These are phyloP conservation scores for Pelobates fuscus DNA, from an alignment of 2,113 vertebrate genomes.

Conservation along the genomic window DNA sequence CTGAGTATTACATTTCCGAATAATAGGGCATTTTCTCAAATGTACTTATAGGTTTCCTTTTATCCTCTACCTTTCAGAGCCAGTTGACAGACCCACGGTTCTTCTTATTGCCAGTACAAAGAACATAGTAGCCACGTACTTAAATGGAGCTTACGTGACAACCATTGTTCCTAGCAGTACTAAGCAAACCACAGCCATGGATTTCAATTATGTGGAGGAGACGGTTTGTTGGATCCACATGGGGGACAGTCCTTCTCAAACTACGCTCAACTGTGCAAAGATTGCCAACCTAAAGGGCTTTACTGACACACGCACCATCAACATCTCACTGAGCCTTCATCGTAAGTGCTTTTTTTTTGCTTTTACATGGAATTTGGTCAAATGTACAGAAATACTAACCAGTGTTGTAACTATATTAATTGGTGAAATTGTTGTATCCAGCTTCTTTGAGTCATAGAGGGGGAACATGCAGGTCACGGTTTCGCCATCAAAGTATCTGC, in stretches of 20 bases:
- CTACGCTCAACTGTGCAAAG: conserved; percentile 88
- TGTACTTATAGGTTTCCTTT: no score
- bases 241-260: conserved; percentile 82
- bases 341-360: conserved; percentile 74
- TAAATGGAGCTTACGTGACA: conserved; percentile 79
- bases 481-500: no score
- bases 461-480: no score
- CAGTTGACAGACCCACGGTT: conserved; percentile 86
- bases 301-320: conserved; percentile 81
- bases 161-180: conserved; percentile 82
- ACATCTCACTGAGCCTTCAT: conserved; percentile 93
- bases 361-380: no score
- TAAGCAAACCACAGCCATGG: conserved; percentile 95
- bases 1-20: no score
- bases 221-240: conserved; percentile 94
- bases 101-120: conserved; percentile 94
- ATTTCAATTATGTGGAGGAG: conserved; percentile 89
- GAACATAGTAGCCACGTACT: conserved; percentile 89
- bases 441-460: no score
- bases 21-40: no score
- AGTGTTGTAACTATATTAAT: no score
- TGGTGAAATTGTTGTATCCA: no score
- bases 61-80: conserved; percentile 64
- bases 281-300: conserved; percentile 89
- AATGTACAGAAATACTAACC: no score